Percentiles rank a stretch among this genome's conserved stretches.
Conservation (phyloP, 2,888 invertebrate genomes). For the Hyppa rectilinea region DNA sequence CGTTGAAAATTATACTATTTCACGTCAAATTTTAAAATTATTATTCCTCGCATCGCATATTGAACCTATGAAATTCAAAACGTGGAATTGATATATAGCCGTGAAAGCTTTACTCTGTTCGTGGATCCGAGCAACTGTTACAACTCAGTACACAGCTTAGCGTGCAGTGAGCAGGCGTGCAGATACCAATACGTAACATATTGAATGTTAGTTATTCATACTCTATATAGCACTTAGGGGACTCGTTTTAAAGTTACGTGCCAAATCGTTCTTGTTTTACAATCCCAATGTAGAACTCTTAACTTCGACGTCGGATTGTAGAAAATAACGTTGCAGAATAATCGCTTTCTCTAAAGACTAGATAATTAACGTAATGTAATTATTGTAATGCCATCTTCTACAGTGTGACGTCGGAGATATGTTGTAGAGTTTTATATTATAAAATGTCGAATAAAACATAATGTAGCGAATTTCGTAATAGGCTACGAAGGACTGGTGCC, state of each 20-base stretch:
- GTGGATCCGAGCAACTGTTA: constrained; percentile 56
- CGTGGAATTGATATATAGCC: constrained; percentile 59
- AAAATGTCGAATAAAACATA: constrained; percentile 47
- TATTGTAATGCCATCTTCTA: constrained; percentile 24
- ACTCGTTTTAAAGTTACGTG: constrained; percentile 75
- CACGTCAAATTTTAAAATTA: constrained; percentile 40
- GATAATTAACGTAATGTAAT: constrained; percentile 9
- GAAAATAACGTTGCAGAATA: constrained; percentile 27
- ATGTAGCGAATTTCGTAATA: constrained; percentile 45
- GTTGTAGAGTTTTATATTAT: constrained; percentile 41
- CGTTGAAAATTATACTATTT: constrained; percentile 27
- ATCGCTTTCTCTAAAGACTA: constrained; percentile 21
- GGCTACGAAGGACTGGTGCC: constrained; percentile 55
- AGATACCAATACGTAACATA: constrained; percentile 79
- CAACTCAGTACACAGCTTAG: constrained; percentile 63
- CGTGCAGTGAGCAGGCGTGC: constrained; percentile 62
- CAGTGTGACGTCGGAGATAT: constrained; percentile 34
- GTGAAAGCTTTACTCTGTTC: constrained; percentile 30
- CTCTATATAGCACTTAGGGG: constrained; percentile 75
- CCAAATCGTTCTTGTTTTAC: constrained; percentile 73
- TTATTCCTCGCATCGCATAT: constrained; percentile 49
- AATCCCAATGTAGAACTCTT: constrained; percentile 47
- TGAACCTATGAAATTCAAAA: constrained; percentile 45
- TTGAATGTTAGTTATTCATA: constrained; percentile 79
- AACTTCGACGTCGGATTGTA: constrained; percentile 47